Conservation (phyloP, 2,113 vertebrate genomes). For the Narcine bancroftii region DNA sequence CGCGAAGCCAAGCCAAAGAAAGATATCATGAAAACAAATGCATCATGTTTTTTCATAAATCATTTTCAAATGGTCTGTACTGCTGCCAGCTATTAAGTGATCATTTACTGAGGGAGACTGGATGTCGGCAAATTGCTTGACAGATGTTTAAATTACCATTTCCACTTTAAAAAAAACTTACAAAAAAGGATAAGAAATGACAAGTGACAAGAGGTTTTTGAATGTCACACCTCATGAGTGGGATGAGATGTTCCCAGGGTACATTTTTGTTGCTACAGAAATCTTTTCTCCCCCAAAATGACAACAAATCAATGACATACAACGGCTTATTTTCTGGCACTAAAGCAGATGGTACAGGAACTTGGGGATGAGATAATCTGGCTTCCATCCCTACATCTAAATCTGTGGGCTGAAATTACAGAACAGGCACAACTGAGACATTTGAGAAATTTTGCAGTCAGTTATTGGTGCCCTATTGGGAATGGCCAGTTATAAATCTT, state of each 20-base stretch:
- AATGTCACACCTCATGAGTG: neutral
- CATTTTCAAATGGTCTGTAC: neutral
- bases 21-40: neutral
- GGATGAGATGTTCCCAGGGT: neutral
- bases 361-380: neutral
- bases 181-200: neutral
- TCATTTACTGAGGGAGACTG: neutral
- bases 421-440: neutral
- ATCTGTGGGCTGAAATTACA: neutral
- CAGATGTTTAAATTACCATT: neutral
- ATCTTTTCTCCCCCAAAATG: neutral
- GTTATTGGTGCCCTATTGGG: neutral
- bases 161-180: neutral
- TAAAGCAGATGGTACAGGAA: neutral
- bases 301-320: neutral
- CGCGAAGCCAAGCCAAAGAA: no score
- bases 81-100: conserved; percentile 20
- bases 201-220: neutral
- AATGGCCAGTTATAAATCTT: neutral
- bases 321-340: neutral
- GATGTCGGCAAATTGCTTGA: neutral
- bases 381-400: neutral
- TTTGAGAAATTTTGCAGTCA: neutral
- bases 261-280: neutral
- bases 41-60: neutral